Evolutionary conservation across 2,113 vertebrate genomes (phyloP).

Genomic region (Pseudopodoces humilis): DNA sequence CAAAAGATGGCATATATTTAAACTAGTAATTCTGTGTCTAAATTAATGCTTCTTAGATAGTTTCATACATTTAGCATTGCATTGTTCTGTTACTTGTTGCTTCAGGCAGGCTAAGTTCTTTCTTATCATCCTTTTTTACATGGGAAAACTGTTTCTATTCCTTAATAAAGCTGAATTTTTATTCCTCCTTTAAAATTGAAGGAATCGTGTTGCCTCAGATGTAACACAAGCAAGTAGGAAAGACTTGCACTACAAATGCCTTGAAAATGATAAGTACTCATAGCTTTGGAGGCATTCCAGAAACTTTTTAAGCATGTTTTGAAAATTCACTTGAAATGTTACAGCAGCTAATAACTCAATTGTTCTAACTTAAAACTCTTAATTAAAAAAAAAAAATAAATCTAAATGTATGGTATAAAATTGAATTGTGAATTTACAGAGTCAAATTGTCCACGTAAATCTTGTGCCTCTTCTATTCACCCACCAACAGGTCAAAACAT

Average conservation of each 20-base stretch:
- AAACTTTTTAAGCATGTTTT: background rate
- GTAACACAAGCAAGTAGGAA: background rate
- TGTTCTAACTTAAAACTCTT: background rate
- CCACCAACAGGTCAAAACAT: background rate
- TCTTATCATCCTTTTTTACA: accelerated
- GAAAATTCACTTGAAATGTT: background rate
- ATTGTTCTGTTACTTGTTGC: background rate
- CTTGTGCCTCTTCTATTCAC: background rate
- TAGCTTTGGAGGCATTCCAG: conserved; percentile 8
- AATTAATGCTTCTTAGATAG: background rate
- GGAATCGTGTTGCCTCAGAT: background rate
- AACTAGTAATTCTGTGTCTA: background rate
- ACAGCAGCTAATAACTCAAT: background rate
- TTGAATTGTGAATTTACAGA: background rate
- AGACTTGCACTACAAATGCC: background rate
- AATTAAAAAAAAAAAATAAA: background rate
- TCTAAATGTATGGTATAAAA: background rate
- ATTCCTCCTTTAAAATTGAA: background rate
- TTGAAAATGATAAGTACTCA: background rate
- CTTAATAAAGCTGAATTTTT: background rate
- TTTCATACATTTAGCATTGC: background rate
- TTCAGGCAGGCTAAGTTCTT: background rate
- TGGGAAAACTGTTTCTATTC: background rate
- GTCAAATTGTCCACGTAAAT: background rate
- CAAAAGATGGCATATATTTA: background rate